Conservation (phyloP, 2,113 vertebrate genomes). For the Rostratula benghalensis region DNA sequence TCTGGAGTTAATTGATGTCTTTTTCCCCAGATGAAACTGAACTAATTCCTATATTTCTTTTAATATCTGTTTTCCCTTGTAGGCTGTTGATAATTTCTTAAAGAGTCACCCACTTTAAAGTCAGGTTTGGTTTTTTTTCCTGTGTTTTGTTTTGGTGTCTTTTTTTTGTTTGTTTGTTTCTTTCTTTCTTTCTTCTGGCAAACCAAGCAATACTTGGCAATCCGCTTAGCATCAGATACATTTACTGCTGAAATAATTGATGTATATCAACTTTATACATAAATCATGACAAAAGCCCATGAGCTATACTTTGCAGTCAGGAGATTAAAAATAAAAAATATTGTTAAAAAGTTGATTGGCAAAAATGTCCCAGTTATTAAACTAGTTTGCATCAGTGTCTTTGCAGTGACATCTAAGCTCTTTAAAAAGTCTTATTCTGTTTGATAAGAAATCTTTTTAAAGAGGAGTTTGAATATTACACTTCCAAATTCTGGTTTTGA, state of each 20-base stretch:
- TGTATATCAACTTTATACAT: constrained; percentile 56
- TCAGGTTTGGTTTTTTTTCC: rapidly evolving
- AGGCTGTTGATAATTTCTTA: not conserved
- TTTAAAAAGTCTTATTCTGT: not conserved
- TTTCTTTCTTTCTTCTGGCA: not conserved
- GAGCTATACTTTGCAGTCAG: constrained; percentile 36
- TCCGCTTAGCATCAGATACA: constrained; percentile 35
- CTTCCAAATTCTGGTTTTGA: not conserved
- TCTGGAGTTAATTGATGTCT: not conserved
- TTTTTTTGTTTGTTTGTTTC: too few species aligned
- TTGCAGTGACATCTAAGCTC: constrained; percentile 13
- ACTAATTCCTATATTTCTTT: not conserved
- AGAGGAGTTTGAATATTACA: not conserved
- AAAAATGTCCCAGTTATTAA: constrained; percentile 39
- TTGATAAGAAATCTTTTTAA: constrained; percentile 16
- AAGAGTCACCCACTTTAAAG: not conserved
- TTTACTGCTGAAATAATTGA: constrained; percentile 46
- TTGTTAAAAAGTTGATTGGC: constrained; percentile 29
- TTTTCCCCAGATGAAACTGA: not conserved
- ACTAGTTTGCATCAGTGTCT: constrained; percentile 20
- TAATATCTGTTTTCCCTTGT: not conserved
- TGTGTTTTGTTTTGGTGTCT: not conserved
- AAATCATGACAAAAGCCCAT: constrained; percentile 58
- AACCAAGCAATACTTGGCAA: constrained; percentile 37
- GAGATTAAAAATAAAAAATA: constrained; percentile 56